Conservation (phyloP, 1,140 invertebrate genomes). For the Drosophila parvula region DNA sequence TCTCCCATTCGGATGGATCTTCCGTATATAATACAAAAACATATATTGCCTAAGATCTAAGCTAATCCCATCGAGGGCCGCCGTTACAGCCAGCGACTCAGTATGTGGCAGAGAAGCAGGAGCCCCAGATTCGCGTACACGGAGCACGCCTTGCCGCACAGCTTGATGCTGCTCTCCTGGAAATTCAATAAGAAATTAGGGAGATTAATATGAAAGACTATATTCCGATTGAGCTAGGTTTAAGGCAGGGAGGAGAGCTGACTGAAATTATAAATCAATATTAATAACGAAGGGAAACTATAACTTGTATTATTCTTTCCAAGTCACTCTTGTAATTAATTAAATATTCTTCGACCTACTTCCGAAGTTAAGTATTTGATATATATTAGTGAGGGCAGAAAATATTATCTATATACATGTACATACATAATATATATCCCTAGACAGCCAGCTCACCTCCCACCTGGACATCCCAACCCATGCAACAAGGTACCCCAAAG, state of each 20-base stretch:
- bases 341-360: not conserved
- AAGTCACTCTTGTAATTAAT: not conserved
- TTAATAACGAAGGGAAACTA: not conserved
- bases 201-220: not conserved
- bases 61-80: slow-evolving; percentile 40
- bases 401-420: no score
- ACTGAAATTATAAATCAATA: not conserved
- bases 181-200: not conserved
- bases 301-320: not conserved
- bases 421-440: no score
- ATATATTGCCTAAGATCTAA: slow-evolving; percentile 58
- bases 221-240: not conserved
- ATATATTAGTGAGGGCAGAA: no score
- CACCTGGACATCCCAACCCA: not conserved
- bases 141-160: slow-evolving; percentile 63
- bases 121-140: slow-evolving; percentile 63
- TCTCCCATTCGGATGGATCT: slow-evolving; percentile 1
- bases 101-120: slow-evolving; percentile 60
- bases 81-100: slow-evolving; percentile 72
- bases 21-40: slow-evolving; percentile 66
- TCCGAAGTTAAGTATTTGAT: not conserved
- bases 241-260: not conserved
- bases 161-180: slow-evolving; percentile 71
- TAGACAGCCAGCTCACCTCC: no score
- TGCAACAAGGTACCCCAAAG: not conserved